Percentiles rank a stretch among this genome's conserved stretches.
Conservation (phyloP, 1,140 invertebrate species). For the Caligus rogercresseyi region DNA sequence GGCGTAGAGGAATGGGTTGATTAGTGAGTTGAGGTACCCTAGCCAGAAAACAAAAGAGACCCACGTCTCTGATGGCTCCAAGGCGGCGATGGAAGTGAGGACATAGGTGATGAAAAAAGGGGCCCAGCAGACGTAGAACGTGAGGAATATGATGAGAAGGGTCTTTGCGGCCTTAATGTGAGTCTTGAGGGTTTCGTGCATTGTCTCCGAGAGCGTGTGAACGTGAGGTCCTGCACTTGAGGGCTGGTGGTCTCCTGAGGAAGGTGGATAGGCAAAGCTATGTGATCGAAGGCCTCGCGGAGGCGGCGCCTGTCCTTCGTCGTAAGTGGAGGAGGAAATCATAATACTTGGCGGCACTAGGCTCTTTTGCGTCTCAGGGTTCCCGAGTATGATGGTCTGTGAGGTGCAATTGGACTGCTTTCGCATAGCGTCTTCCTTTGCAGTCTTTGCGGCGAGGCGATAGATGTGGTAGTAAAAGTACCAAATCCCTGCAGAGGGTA, state of each 20-base stretch:
- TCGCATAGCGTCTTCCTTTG: not conserved
- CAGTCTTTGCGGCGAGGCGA: not conserved
- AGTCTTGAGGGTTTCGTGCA: not conserved
- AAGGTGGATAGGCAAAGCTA: not conserved
- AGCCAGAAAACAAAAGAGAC: slow-evolving; percentile 11
- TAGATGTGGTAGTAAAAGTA: slow-evolving; percentile 11
- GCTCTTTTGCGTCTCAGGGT: not conserved
- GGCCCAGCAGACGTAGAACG: slow-evolving; percentile 2
- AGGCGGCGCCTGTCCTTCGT: not conserved
- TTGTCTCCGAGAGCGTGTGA: not conserved
- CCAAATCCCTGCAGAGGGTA: not conserved
- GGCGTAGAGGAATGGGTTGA: slow-evolving; percentile 7
- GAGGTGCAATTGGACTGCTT: not conserved
- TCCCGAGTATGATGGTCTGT: not conserved
- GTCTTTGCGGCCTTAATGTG: slow-evolving; percentile 10
- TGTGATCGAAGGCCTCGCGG: not conserved
- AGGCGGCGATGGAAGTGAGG: not conserved
- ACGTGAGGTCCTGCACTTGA: not conserved
- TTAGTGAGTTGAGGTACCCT: not conserved
- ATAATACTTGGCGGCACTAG: not conserved
- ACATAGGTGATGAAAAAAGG: slow-evolving; percentile 10
- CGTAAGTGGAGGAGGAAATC: not conserved
- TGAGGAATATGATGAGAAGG: not conserved
- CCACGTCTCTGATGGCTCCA: not conserved
- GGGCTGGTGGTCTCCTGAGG: not conserved